These are phyloP conservation scores for Lontra canadensis DNA, from an alignment of 2,113 vertebrate species.

Conservation along the genomic window DNA sequence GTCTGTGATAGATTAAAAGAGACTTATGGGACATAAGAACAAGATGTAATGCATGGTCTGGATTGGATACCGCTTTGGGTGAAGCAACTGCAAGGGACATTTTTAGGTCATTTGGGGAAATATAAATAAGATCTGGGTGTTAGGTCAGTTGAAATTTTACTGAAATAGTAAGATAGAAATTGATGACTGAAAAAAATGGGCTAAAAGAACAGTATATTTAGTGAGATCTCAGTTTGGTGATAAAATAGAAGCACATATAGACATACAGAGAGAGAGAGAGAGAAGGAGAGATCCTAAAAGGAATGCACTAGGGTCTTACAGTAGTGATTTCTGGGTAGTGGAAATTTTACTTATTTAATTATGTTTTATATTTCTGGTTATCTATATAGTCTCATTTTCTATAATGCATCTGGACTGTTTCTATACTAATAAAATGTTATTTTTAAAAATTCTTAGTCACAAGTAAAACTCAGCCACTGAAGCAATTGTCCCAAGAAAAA, in stretches of 20 bases:
- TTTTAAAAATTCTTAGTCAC: neutral
- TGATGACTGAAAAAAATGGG: neutral
- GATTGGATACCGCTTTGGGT: slow-evolving; percentile 1
- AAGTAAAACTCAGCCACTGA: neutral
- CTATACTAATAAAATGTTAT: neutral
- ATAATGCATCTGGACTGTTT: neutral
- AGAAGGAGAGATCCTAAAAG: neutral
- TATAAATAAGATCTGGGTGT: slow-evolving; percentile 5
- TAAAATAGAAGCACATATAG: slow-evolving; percentile 24
- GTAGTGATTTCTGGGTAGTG: neutral
- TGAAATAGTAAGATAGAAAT: slow-evolving; percentile 50
- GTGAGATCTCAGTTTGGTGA: slow-evolving; percentile 31
- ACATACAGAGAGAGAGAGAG: neutral
- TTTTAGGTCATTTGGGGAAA: slow-evolving; percentile 55
- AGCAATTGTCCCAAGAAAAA: slow-evolving; percentile 43
- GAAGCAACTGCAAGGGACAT: slow-evolving; percentile 11
- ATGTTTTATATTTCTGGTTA: neutral
- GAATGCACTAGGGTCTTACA: neutral
- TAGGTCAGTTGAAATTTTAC: slow-evolving; percentile 40
- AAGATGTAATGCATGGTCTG: neutral
- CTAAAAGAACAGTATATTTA: neutral
- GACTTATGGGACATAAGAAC: neutral
- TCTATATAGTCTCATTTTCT: slow-evolving; percentile 22
- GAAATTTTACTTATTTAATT: slow-evolving; percentile 28
- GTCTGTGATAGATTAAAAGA: slow-evolving; percentile 45